phyloP scores from a whole-genome alignment of 2,113 vertebrate genomes.

The Nothoprocta perdicaria region DNA sequence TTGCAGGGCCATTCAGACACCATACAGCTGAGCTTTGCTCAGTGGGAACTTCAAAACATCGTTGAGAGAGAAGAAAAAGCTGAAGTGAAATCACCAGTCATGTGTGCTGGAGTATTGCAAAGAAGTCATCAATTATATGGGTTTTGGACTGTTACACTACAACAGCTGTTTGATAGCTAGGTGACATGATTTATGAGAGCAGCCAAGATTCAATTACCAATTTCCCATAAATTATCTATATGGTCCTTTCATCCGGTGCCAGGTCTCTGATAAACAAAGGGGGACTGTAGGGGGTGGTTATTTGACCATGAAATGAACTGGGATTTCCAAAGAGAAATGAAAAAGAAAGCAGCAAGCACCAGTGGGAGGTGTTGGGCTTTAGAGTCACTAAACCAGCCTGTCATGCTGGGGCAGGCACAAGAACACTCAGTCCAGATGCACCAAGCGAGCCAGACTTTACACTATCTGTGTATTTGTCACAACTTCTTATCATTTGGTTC shows the following conservation, averaged over 20 bases:
- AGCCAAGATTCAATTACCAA: constrained; percentile 67
- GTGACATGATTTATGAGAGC: constrained; percentile 58
- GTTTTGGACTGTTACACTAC: constrained; percentile 51
- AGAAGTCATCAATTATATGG: constrained; percentile 61
- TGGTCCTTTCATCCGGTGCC: constrained; percentile 38
- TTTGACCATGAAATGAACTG: constrained; percentile 34
- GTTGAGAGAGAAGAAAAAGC: background rate
- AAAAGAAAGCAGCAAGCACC: constrained; percentile 4
- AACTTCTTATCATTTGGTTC: constrained; percentile 17
- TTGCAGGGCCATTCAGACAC: background rate
- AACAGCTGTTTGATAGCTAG: constrained; percentile 54
- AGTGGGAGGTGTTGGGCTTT: background rate
- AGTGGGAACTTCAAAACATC: constrained; percentile 14
- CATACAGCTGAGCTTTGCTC: background rate
- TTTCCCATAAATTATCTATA: constrained; percentile 72
- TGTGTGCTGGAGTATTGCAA: constrained; percentile 13
- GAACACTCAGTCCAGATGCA: constrained; percentile 33
- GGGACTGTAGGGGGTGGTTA: background rate
- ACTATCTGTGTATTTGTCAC: constrained; percentile 41
- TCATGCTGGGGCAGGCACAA: background rate
- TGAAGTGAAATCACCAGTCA: background rate
- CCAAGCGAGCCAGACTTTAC: constrained; percentile 17
- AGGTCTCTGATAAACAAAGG: constrained; percentile 34
- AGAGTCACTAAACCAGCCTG: constrained; percentile 23
- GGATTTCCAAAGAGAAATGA: constrained; percentile 52